phyloP scores from a whole-genome alignment of 2,113 vertebrate species.

The Bos indicus region DNA sequence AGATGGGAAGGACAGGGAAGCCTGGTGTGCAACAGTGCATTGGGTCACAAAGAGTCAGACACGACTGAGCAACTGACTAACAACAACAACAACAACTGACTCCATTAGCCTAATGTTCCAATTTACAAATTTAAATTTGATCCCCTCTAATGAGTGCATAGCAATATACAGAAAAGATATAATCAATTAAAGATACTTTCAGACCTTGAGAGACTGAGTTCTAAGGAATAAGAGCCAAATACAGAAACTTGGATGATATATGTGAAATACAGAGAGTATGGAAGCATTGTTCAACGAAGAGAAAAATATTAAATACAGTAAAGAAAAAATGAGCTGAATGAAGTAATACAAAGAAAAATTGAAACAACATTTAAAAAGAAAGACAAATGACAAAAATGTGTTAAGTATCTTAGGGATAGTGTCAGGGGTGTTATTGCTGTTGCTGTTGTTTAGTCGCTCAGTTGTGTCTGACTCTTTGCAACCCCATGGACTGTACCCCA shows the following conservation, averaged over 20 bases:
- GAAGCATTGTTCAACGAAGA: not conserved
- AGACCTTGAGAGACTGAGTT: not conserved
- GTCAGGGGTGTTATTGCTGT: not conserved
- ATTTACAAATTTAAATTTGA: not conserved
- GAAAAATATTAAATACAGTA: not conserved
- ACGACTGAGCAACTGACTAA: not conserved
- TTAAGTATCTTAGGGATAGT: not conserved
- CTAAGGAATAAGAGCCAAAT: not conserved
- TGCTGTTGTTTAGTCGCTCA: not conserved
- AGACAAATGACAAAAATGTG: not conserved
- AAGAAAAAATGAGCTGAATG: not conserved
- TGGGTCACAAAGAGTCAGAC: not conserved
- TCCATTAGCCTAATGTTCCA: not conserved
- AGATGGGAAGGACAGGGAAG: not conserved
- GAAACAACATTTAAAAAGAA: not conserved
- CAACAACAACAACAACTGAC: not conserved
- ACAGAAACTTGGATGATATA: not conserved
- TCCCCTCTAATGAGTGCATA: not conserved
- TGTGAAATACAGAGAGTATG: not conserved
- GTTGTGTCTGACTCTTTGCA: not conserved
- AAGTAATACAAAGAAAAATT: not conserved
- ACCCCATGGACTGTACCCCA: not conserved
- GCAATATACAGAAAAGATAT: not conserved
- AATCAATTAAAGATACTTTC: not conserved
- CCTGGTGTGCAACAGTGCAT: not conserved